These are phyloP conservation scores for Clinocottus analis DNA, from an alignment of 2,113 vertebrate species.

Conservation along the genomic window DNA sequence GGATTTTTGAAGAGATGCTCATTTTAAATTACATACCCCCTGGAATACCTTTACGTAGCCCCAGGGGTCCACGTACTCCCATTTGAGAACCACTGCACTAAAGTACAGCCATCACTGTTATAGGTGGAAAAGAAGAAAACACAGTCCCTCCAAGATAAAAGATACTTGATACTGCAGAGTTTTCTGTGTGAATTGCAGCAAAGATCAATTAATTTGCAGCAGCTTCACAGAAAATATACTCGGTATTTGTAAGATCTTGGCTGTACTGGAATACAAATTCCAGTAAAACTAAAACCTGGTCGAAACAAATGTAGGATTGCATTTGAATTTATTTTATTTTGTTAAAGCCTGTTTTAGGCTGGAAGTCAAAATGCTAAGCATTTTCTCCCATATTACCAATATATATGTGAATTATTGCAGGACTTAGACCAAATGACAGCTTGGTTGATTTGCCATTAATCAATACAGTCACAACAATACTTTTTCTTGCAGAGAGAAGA, in stretches of 20 bases:
- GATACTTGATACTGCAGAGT: not conserved
- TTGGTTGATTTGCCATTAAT: not conserved
- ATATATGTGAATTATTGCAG: not conserved
- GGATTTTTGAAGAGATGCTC: no score
- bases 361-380: not conserved
- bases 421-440: not conserved
- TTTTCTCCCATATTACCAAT: not conserved
- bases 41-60: no score
- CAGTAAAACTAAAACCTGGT: not conserved
- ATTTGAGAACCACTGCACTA: no score
- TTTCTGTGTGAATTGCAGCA: not conserved
- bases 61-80: no score
- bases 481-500: constrained; percentile 4
- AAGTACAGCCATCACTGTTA: not conserved
- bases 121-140: not conserved
- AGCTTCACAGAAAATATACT: not conserved
- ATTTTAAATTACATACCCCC: no score
- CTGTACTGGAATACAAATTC: not conserved
- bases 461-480: not conserved
- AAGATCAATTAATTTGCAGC: not conserved
- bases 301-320: not conserved
- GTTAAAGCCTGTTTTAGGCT: not conserved
- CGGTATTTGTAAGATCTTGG: not conserved
- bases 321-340: not conserved
- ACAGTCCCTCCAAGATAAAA: constrained; percentile 6